Percentiles rank a stretch among this genome's conserved stretches.
phyloP scores from a whole-genome alignment of 92 coral and sea anemone genomes.

The Palythoa grandis region DNA sequence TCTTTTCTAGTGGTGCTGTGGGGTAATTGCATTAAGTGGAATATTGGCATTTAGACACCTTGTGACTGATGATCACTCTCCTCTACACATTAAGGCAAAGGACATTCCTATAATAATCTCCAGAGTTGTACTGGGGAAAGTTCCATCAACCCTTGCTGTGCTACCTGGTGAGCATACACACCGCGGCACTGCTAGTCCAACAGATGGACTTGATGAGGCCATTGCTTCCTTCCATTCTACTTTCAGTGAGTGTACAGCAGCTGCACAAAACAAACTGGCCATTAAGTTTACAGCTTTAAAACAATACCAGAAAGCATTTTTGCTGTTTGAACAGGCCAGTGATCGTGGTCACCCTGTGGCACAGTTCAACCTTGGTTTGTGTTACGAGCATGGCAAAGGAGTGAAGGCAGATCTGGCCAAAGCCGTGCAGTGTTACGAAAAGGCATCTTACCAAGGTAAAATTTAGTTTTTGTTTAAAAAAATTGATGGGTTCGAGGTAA shows the following conservation, averaged over 20 bases:
- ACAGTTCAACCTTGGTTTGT: slow-evolving; percentile 93
- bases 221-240: slow-evolving; percentile 76
- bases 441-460: slow-evolving; percentile 59
- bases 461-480: too few relatives aligned
- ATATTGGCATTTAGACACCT: slow-evolving; percentile 74
- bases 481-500: too few relatives aligned
- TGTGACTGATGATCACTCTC: slow-evolving; percentile 71
- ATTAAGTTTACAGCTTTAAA: slow-evolving; percentile 82
- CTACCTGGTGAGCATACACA: slow-evolving; percentile 55
- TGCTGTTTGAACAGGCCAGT: slow-evolving; percentile 84
- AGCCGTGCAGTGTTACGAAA: slow-evolving; percentile 77
- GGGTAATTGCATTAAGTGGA: slow-evolving; percentile 87
- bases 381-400: slow-evolving; percentile 96
- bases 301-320: slow-evolving; percentile 80
- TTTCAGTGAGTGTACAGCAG: slow-evolving; percentile 88
- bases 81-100: slow-evolving; percentile 55
- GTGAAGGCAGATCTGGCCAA: slow-evolving; percentile 66
- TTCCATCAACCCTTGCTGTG: slow-evolving; percentile 60
- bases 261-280: slow-evolving; percentile 89
- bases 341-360: slow-evolving; percentile 88
- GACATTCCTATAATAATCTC: slow-evolving; percentile 69
- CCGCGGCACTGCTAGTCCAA: slow-evolving; percentile 47
- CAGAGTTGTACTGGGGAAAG: slow-evolving; percentile 52
- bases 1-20: slow-evolving; percentile 83
- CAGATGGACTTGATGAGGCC: slow-evolving; percentile 81